These are phyloP conservation scores for Bruchidius siliquastri DNA, from an alignment of 2,888 invertebrate species.

Conservation along the genomic window DNA sequence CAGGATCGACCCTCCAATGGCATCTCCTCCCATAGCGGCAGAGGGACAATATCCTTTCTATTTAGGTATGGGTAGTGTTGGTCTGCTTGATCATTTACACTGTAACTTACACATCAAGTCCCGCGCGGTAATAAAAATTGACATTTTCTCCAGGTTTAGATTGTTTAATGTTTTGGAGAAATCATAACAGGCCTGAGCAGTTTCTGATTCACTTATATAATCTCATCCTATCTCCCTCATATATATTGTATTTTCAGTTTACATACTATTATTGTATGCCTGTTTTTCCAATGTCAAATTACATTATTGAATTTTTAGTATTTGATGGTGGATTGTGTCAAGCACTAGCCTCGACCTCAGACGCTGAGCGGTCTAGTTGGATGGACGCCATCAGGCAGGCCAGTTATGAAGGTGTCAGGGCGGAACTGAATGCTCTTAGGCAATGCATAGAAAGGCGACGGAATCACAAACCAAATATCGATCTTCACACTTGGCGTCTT, in stretches of 20 bases:
- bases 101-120: too few species aligned
- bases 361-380: slow-evolving; percentile 82
- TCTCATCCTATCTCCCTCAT: too few species aligned
- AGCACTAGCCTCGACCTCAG: slow-evolving; percentile 73
- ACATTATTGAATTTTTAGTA: slow-evolving; percentile 48
- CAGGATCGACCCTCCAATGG: slow-evolving; percentile 59
- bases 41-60: slow-evolving; percentile 77
- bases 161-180: too few species aligned
- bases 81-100: too few species aligned
- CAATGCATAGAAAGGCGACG: slow-evolving; percentile 56
- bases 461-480: slow-evolving; percentile 60
- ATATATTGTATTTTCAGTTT: too few species aligned
- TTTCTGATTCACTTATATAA: too few species aligned
- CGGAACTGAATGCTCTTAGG: slow-evolving; percentile 63
- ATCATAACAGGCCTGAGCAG: too few species aligned
- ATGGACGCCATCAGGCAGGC: slow-evolving; percentile 77
- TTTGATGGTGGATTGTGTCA: slow-evolving; percentile 80
- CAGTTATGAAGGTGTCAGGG: slow-evolving; percentile 76
- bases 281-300: too few species aligned
- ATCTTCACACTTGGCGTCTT: slow-evolving; percentile 65
- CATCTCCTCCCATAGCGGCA: slow-evolving; percentile 54
- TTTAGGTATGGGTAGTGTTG: slow-evolving; percentile 63
- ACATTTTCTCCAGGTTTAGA: too few species aligned
- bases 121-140: too few species aligned
- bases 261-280: too few species aligned